Evolutionary conservation across 2,113 vertebrate genomes (phyloP).

Genomic region (Equus quagga): DNA sequence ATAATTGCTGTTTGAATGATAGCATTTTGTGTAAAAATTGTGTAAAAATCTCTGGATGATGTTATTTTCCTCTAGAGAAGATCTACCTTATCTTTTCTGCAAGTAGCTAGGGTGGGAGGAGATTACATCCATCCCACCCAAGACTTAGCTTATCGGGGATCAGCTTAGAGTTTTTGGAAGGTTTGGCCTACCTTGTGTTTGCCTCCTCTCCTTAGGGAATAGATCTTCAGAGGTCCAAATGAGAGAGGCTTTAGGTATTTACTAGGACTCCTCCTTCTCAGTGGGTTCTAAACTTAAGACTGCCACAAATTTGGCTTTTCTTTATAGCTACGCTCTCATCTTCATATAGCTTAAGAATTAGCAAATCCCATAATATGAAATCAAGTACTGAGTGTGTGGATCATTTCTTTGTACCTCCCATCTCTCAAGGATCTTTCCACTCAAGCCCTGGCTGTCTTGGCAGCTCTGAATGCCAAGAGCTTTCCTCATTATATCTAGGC

Average conservation of each 20-base stretch:
- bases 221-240: not conserved
- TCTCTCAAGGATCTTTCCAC: not conserved
- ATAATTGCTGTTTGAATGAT: not conserved
- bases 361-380: not conserved
- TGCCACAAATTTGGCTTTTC: not conserved
- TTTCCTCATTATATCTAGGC: not conserved
- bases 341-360: not conserved
- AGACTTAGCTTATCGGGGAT: not conserved
- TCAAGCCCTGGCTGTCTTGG: not conserved
- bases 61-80: not conserved
- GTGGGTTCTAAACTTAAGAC: not conserved
- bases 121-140: not conserved
- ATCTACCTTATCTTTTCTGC: not conserved
- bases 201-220: not conserved
- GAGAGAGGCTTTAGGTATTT: not conserved
- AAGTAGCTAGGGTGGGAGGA: not conserved
- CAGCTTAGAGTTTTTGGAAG: not conserved
- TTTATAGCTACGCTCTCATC: not conserved
- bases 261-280: not conserved
- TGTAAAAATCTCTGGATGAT: not conserved
- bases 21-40: not conserved
- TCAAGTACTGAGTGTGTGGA: not conserved
- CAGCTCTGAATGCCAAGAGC: not conserved
- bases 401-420: not conserved
- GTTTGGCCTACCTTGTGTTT: not conserved